Conservation (phyloP, 1,140 invertebrate genomes). For the Delia radicum region DNA sequence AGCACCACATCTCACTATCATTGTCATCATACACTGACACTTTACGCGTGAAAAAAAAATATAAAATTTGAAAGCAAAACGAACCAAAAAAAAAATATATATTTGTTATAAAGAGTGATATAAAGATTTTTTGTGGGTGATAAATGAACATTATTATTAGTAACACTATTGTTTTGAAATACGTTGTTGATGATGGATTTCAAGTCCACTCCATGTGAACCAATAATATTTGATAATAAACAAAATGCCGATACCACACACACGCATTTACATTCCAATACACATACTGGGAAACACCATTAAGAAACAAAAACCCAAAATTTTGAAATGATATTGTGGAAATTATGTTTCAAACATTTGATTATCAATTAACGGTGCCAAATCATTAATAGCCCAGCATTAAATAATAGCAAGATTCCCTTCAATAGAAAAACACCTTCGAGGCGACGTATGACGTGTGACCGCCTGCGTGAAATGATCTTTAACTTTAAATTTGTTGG, state of each 20-base stretch:
- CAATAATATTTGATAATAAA: not conserved
- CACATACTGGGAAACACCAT: not conserved
- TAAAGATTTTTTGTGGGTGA: slow-evolving; percentile 10
- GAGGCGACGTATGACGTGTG: not conserved
- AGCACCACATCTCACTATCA: not conserved
- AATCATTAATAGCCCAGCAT: not conserved
- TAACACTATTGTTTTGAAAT: not conserved
- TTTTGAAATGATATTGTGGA: no score
- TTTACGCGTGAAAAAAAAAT: not conserved
- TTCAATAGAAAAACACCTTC: not conserved
- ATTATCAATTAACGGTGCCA: not conserved
- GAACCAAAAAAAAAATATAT: no score
- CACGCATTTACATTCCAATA: not conserved
- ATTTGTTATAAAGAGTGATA: not conserved
- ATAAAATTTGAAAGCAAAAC: no score
- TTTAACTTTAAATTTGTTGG: no score
- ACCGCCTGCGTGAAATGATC: not conserved
- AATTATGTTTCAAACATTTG: not conserved
- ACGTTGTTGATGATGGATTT: not conserved
- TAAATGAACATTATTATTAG: slow-evolving; percentile 7
- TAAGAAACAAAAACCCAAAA: not conserved
- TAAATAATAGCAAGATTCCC: not conserved
- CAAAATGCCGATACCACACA: not conserved
- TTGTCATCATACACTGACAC: slow-evolving; percentile 20
- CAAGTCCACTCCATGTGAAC: not conserved